Evolutionary conservation across 2,888 invertebrate genomes (phyloP).

Genomic region (Galeopsomyia nigrocyanea): DNA sequence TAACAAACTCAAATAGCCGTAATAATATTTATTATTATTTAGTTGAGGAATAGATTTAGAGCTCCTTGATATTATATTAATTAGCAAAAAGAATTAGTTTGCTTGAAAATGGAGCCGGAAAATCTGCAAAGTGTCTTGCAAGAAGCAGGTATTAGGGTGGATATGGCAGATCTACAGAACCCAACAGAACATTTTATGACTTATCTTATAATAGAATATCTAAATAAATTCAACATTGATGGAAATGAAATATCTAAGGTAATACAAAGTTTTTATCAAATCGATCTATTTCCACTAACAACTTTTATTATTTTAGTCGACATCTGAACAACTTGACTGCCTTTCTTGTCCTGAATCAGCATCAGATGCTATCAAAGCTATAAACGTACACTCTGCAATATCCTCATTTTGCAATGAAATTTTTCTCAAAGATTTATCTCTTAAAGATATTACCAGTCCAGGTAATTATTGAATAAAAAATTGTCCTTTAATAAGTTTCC

Average conservation of each 20-base stretch:
- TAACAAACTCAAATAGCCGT: too few relatives aligned
- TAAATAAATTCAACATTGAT: slow-evolving; percentile 51
- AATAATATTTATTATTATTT: too few relatives aligned
- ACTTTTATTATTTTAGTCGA: slow-evolving; percentile 46
- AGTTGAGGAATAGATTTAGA: too few relatives aligned
- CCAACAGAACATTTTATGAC: slow-evolving; percentile 53
- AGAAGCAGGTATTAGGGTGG: slow-evolving; percentile 47
- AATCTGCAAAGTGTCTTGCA: slow-evolving; percentile 49
- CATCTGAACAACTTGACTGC: slow-evolving; percentile 48
- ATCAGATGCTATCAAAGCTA: slow-evolving; percentile 45
- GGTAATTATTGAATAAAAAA: slow-evolving; percentile 24
- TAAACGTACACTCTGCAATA: slow-evolving; percentile 51
- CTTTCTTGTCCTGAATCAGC: slow-evolving; percentile 46
- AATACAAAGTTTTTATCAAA: slow-evolving; percentile 1
- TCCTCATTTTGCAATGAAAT: slow-evolving; percentile 48
- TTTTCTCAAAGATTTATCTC: slow-evolving; percentile 51
- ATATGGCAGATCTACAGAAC: slow-evolving; percentile 49
- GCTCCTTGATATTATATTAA: too few relatives aligned
- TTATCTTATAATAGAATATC: slow-evolving; percentile 50
- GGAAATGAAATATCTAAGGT: slow-evolving; percentile 50
- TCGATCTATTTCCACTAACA: slow-evolving; percentile 2
- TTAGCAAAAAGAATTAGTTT: neutral
- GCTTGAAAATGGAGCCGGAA: slow-evolving; percentile 49
- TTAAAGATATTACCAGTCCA: slow-evolving; percentile 53
- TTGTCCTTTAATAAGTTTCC: too few relatives aligned